Evolutionary conservation across 1,140 invertebrate genomes (phyloP).

Genomic region (Hydropsyche tenuis): DNA sequence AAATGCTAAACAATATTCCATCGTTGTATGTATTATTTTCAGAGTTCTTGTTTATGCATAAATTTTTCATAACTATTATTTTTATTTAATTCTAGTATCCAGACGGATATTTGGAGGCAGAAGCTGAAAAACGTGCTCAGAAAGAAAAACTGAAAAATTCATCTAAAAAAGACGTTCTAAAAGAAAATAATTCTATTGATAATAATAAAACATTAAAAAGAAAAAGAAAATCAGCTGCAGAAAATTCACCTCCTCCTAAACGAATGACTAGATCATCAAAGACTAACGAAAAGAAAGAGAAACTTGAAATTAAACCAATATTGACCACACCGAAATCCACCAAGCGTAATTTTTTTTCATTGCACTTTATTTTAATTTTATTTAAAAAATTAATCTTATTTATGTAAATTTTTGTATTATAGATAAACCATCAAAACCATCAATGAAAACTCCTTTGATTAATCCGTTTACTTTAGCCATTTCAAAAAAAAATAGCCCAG

Average conservation of each 20-base stretch:
- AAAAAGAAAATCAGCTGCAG: constrained; percentile 26
- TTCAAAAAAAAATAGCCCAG: constrained; percentile 43
- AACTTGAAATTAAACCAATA: constrained; percentile 32
- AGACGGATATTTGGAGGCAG: constrained; percentile 76
- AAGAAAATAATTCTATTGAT: constrained; percentile 52
- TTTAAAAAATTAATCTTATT: background rate
- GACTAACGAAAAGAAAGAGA: constrained; percentile 39
- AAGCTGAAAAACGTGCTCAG: constrained; percentile 62
- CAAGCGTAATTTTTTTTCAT: background rate
- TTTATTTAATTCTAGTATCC: constrained; percentile 66
- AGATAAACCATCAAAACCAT: constrained; percentile 38
- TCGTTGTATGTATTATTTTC: constrained; percentile 58
- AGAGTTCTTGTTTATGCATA: background rate
- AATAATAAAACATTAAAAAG: constrained; percentile 34
- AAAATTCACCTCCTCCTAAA: constrained; percentile 52
- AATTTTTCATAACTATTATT: background rate
- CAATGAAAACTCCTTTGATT: constrained; percentile 32
- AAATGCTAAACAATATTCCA: constrained; percentile 68
- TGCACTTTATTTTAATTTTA: background rate
- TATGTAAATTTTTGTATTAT: constrained; percentile 5
- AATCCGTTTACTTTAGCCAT: constrained; percentile 46
- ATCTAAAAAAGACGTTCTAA: constrained; percentile 52
- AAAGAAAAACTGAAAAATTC: constrained; percentile 51
- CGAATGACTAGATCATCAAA: constrained; percentile 48
- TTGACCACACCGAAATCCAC: constrained; percentile 49